Evolutionary conservation across 1,140 invertebrate genomes (phyloP).

Genomic region (Drosophila seguyi): DNA sequence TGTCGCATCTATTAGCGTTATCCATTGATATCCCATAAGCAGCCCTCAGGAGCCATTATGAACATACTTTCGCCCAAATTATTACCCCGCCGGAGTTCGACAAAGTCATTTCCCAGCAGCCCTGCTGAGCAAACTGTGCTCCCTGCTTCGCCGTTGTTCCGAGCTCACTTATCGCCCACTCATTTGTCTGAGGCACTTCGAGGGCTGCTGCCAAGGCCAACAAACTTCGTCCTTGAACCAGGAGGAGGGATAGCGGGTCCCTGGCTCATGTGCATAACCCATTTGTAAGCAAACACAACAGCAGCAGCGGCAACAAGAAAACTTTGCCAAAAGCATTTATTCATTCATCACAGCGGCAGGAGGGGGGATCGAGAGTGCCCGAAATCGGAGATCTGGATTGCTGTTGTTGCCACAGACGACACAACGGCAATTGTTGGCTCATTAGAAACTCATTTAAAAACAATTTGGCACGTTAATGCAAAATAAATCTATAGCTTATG

Average conservation of each 20-base stretch:
- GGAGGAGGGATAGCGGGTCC: neutral
- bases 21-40: constrained; percentile 44
- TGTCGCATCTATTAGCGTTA: constrained; percentile 44
- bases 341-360: constrained; percentile 56
- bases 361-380: constrained; percentile 42
- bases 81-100: constrained; percentile 40
- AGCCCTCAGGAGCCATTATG: constrained; percentile 37
- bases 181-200: constrained; percentile 52
- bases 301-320: constrained; percentile 13
- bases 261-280: constrained; percentile 54
- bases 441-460: constrained; percentile 84
- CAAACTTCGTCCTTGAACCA: constrained; percentile 77
- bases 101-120: constrained; percentile 48
- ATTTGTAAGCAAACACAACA: constrained; percentile 47
- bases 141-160: neutral
- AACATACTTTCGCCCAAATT: constrained; percentile 40
- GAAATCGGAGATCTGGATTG: constrained; percentile 44
- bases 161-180: constrained; percentile 56
- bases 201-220: constrained; percentile 59
- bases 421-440: constrained; percentile 76
- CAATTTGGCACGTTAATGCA: constrained; percentile 83
- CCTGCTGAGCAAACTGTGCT: constrained; percentile 30
- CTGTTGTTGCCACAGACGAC: constrained; percentile 51
- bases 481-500: constrained; percentile 84
- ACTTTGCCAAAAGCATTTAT: constrained; percentile 46